phyloP scores from a whole-genome alignment of 1,140 invertebrate genomes.

The Acromyrmex heyeri region DNA sequence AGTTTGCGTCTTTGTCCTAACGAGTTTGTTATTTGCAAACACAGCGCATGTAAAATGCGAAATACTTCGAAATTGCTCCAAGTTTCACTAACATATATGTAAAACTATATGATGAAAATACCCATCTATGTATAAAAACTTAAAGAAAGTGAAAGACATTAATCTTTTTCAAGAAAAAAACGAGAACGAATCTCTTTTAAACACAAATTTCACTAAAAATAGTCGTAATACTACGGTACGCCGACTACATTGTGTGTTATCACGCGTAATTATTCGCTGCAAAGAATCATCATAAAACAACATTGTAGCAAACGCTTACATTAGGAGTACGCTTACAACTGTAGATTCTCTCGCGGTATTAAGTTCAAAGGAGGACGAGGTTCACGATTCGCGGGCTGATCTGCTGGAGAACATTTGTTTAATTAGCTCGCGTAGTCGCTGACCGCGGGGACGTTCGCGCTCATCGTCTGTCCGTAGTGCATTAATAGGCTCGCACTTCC shows the following conservation, averaged over 20 bases:
- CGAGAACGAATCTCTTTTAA: neutral
- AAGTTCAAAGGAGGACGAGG: conserved; percentile 81
- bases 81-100: neutral
- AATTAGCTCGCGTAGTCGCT: conserved; percentile 80
- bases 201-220: neutral
- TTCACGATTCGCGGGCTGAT: conserved; percentile 76
- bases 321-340: neutral
- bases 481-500: conserved; percentile 85
- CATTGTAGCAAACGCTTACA: conserved; percentile 3
- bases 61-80: neutral
- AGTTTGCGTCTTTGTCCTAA: conserved; percentile 41
- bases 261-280: conserved; percentile 19
- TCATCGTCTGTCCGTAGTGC: conserved; percentile 72
- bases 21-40: conserved; percentile 54
- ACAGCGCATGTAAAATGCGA: neutral
- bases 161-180: conserved; percentile 5
- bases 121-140: neutral
- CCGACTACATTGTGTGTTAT: neutral
- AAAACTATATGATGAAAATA: neutral
- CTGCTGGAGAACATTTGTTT: conserved; percentile 82
- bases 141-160: neutral
- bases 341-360: conserved; percentile 68
- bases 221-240: neutral
- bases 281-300: conserved; percentile 9
- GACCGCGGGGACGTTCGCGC: conserved; percentile 70